Base-by-base conservation (phyloP, 1,140 invertebrate species). In the Saxidomus purpurata region DNA sequence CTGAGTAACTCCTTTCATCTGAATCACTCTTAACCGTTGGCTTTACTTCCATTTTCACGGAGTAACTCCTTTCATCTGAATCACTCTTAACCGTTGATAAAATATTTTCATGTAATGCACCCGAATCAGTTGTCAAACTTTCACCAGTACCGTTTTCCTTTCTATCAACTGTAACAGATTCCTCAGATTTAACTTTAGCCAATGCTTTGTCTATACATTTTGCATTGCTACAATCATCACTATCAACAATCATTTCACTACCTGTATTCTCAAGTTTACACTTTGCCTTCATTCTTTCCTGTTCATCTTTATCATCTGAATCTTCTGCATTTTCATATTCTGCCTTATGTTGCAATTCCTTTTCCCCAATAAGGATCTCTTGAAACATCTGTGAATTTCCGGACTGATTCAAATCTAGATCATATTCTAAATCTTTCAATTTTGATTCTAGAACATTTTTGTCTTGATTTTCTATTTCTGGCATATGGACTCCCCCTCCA, bases 391-490 rank as follows among this genome's bases (percentile, higher is more conserved):
- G 55, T 17, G 49, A 52, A 76, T 87, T 89, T 74, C 84, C 86
- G 69, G 87, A 90, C 40, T 87, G 88, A 61, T 88, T 80, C 40
- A 90, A 76, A 63, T 63, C 69, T 52, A 91, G 55, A 77, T 84
- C 79, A 59, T 55, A 69, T 34, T 81, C 79, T 22, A 76, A 40
- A 22, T 63, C 59, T 36, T 69, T 74, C 25, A 86, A 52, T 36
- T 85, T 85, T 28, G 83, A 55, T 22, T 87, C 71, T 38, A 87
- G 71, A 2, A 77, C 36, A n/a, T 28, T 63, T 49, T 52, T 71
- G n/a, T 55, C 69, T 25, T 69, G 55, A 40, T 47, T 31, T 28
- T 90, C 82, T 22, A 76, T 36, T 38, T 89, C 59, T 31, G 47
- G 55, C n/a, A 69, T 19, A 82, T 76, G 55, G 63, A 80, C 36